Base-by-base conservation (phyloP, 2,888 invertebrate genomes). In the Trachelus troglodyta region DNA sequence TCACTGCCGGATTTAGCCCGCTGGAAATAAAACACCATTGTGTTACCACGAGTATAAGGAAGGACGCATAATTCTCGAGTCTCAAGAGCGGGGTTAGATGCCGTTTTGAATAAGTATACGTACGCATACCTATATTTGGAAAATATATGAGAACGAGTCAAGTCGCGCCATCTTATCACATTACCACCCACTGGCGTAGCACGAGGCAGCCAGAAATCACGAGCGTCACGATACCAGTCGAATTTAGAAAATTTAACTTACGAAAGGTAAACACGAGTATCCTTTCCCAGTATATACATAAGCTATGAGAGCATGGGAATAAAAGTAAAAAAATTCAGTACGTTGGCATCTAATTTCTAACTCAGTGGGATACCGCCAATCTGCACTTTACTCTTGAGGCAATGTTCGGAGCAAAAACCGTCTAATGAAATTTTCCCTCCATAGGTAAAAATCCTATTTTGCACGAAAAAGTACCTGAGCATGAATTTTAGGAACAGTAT, bases 1-100 rank as follows among this genome's bases (percentile, higher is more conserved):
- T 78, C 78, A 78, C 76, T 71, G 76, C 56, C 30, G 78, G 78
- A 78, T 78, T 78, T 76, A 73, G 71, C 73, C 73, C 56, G 74
- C 69, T 77, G 73, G 76, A 69, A 37, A 73, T 78, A 78, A 78
- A 78, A 78, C 69, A 77, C 71, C 77, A 77, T 77, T 75, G 75
- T 71, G 74, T 77, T 77, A 77, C 74, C 74, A 74, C 74, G 37
- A 35, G 15, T 68, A 74, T 69, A 35, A 56, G 56, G 56, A 56
- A 56, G 23, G 6, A 56, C 56, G 56, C 56, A 56, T 56, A 56
- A 56, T 56, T 56, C 56, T 56, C 56, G 9, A 56, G 56, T 56
- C 56, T 23, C 56, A 23, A 56, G 56, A 56, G 23, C 23, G 56
- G 56, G 56, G 23, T 56, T 9, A 56, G 56, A 56, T 9, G 56